A percentile compares a stretch with the other conserved stretches of the same genome.
These are phyloP conservation scores for Drosophila orena DNA, from an alignment of 1,140 invertebrate genomes.

Conservation along the genomic window DNA sequence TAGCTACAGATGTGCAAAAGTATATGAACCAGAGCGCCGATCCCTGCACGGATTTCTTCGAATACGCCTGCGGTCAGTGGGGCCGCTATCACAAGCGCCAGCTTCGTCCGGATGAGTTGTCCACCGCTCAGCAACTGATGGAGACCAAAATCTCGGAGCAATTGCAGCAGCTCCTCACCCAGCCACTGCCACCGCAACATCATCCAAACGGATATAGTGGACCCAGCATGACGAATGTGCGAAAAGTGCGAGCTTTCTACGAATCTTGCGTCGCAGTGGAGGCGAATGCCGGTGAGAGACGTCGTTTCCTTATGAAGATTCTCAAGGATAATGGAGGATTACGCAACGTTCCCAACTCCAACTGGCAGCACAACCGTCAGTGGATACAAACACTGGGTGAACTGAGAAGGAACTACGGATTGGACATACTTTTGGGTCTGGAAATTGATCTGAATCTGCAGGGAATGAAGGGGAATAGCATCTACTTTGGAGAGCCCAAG, in stretches of 20 bases:
- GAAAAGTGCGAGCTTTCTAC: conserved; percentile 92
- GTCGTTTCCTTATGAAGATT: conserved; percentile 55
- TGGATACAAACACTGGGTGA: conserved; percentile 62
- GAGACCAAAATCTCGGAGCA: conserved; percentile 45
- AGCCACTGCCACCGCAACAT: conserved; percentile 33
- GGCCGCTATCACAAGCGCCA: conserved; percentile 73
- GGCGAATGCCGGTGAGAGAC: conserved; percentile 30
- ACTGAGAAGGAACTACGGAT: conserved; percentile 61
- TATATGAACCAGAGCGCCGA: conserved; percentile 91
- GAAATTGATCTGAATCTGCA: conserved; percentile 64
- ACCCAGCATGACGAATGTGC: conserved; percentile 30
- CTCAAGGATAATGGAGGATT: conserved; percentile 61
- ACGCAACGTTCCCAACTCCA: conserved; percentile 44
- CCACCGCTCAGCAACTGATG: conserved; percentile 53
- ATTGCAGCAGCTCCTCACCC: conserved; percentile 48
- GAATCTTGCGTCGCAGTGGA: conserved; percentile 90
- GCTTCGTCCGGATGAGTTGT: conserved; percentile 33
- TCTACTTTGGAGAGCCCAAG: conserved; percentile 70
- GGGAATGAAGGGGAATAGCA: conserved; percentile 52
- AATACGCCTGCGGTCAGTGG: conserved; percentile 87
- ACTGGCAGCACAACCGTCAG: conserved; percentile 56
- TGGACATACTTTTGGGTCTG: conserved; percentile 72
- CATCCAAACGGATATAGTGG: conserved; percentile 43
- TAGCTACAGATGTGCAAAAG: conserved; percentile 87
- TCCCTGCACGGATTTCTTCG: conserved; percentile 96